Evolutionary conservation across 2,888 invertebrate genomes (phyloP).

Genomic region (Leptodirus hochenwartii): DNA sequence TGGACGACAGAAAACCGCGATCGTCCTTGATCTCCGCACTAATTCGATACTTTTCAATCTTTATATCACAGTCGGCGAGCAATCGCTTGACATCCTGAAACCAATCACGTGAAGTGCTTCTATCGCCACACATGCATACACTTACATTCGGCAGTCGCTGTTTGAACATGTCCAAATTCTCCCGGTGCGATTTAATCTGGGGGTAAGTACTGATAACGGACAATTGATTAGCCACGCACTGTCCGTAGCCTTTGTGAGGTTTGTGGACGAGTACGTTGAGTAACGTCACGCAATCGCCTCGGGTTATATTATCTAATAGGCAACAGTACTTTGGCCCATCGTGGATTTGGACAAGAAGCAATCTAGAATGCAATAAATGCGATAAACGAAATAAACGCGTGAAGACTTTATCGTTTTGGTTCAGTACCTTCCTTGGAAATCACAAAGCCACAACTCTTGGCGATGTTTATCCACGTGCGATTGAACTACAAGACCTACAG

Average conservation of each 20-base stretch:
- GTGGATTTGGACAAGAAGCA: slow-evolving; percentile 27
- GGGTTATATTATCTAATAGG: slow-evolving; percentile 33
- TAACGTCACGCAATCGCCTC: slow-evolving; percentile 37
- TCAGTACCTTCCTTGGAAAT: slow-evolving; percentile 34
- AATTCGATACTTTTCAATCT: slow-evolving; percentile 14
- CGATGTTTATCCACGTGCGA: slow-evolving; percentile 31
- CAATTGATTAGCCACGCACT: slow-evolving; percentile 41
- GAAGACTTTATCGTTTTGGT: no score
- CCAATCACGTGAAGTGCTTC: no score
- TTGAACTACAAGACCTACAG: slow-evolving; percentile 45
- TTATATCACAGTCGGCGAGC: slow-evolving; percentile 17
- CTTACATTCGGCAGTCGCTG: slow-evolving; percentile 18
- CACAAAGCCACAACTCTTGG: slow-evolving; percentile 41
- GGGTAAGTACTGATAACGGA: slow-evolving; percentile 43
- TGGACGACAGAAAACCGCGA: no score
- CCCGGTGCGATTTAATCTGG: slow-evolving; percentile 30
- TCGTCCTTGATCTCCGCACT: background rate
- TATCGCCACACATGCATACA: slow-evolving; percentile 6
- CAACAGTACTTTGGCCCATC: slow-evolving; percentile 28
- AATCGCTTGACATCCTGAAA: slow-evolving; percentile 18
- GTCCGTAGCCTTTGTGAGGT: slow-evolving; percentile 32
- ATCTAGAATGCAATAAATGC: slow-evolving; percentile 16
- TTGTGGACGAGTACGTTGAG: slow-evolving; percentile 43
- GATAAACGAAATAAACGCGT: background rate
- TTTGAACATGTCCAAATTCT: slow-evolving; percentile 29